Conservation (phyloP, 2,797 vertebrate genomes). For the Gila robusta region DNA sequence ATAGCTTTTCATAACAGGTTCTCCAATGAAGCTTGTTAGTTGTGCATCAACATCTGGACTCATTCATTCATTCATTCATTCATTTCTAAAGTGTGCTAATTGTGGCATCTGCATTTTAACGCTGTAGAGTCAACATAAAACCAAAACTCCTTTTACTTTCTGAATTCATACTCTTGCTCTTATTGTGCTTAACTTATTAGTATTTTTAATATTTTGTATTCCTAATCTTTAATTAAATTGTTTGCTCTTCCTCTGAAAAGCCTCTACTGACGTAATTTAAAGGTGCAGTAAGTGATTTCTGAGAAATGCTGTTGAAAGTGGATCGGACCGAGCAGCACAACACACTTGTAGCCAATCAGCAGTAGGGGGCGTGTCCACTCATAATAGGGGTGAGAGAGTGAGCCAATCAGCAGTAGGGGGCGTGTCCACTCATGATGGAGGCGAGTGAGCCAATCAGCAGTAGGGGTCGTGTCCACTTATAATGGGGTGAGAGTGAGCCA, state of each 20-base stretch:
- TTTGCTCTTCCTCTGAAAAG: not conserved
- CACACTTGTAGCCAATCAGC: not conserved
- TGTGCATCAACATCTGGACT: not conserved
- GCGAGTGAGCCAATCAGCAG: not conserved
- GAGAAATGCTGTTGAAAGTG: too few relatives aligned
- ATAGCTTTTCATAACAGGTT: not conserved
- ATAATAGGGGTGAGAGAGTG: accelerated
- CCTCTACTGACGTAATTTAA: not conserved
- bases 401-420: not conserved
- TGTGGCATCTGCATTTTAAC: not conserved
- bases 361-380: not conserved
- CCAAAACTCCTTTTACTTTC: not conserved
- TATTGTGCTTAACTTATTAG: not conserved
- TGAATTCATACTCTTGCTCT: not conserved
- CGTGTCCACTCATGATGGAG: not conserved
- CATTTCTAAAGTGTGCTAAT: not conserved
- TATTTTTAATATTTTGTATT: not conserved
- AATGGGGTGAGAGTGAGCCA: not conserved
- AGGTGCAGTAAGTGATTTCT: too few relatives aligned
- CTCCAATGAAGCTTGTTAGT: not conserved
- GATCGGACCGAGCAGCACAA: not conserved
- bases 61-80: constrained; percentile 3
- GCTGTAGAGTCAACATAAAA: too few relatives aligned
- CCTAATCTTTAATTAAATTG: not conserved
- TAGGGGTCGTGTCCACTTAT: not conserved